Percentiles rank a stretch among this genome's conserved stretches.
Conservation (phyloP, 2,888 invertebrate genomes). For the Epiblema foenella region DNA sequence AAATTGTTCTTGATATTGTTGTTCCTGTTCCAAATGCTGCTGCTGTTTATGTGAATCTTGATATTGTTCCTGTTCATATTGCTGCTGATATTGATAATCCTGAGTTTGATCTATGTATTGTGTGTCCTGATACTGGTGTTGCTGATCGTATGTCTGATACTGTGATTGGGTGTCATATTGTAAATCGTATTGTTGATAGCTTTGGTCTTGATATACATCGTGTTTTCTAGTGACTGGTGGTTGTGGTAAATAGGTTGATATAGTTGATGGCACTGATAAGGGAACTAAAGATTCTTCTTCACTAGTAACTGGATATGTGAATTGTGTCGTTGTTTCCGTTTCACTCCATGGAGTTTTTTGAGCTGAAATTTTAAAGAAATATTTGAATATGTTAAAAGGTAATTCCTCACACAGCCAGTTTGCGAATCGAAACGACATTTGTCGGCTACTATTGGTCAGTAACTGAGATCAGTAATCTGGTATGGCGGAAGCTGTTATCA, state of each 20-base stretch:
- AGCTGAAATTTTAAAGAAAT: slow-evolving; percentile 73
- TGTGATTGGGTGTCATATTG: slow-evolving; percentile 58
- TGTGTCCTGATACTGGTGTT: slow-evolving; percentile 50
- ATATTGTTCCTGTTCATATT: slow-evolving; percentile 52
- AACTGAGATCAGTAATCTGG: slow-evolving; percentile 51
- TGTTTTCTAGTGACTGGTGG: slow-evolving; percentile 66
- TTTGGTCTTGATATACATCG: slow-evolving; percentile 63
- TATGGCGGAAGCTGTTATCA: slow-evolving; percentile 73
- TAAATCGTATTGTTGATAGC: slow-evolving; percentile 63
- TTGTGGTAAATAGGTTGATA: slow-evolving; percentile 68
- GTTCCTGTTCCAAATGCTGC: slow-evolving; percentile 53
- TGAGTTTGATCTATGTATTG: slow-evolving; percentile 52
- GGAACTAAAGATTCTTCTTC: slow-evolving; percentile 67
- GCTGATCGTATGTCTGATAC: slow-evolving; percentile 51
- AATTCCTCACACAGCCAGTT: slow-evolving; percentile 61
- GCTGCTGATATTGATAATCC: slow-evolving; percentile 52
- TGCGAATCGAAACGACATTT: slow-evolving; percentile 65
- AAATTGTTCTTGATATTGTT: slow-evolving; percentile 57
- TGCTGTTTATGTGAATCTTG: slow-evolving; percentile 50
- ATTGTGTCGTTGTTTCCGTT: slow-evolving; percentile 67
- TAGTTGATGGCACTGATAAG: slow-evolving; percentile 68
- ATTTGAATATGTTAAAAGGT: slow-evolving; percentile 60
- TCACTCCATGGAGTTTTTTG: slow-evolving; percentile 79
- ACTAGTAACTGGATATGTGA: slow-evolving; percentile 71
- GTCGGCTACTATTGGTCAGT: slow-evolving; percentile 51